Conservation (phyloP, 2,113 vertebrate species). For the Chloropsis cyanopogon region DNA sequence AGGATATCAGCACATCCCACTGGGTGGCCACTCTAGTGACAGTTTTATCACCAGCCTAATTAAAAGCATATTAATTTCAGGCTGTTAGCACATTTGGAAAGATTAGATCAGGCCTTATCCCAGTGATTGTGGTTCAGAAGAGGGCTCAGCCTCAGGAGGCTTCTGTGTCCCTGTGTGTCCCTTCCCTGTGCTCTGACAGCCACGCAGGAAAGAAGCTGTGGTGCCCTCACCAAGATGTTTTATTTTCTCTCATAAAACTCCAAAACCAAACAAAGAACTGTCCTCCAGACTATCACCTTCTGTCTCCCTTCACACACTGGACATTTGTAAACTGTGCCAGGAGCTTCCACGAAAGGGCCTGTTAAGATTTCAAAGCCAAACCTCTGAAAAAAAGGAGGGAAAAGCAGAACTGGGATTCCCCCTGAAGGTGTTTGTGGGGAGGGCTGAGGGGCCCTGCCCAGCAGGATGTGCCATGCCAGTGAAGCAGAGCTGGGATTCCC, state of each 20-base stretch:
- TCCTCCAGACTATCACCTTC: not conserved
- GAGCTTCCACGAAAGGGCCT: not conserved
- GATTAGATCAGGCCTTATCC: constrained; percentile 14
- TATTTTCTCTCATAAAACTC: not conserved
- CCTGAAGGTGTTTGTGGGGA: not conserved
- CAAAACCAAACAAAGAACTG: not conserved
- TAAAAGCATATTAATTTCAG: constrained; percentile 10
- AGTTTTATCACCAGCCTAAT: constrained; percentile 5
- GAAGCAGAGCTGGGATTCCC: not conserved
- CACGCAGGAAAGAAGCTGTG: not conserved
- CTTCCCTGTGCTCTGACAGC: not conserved
- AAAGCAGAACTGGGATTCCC: not conserved
- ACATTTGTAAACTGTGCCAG: accelerated
- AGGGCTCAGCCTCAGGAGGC: not conserved
- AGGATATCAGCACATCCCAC: not conserved
- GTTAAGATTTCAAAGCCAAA: not conserved
- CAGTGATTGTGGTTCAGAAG: not conserved
- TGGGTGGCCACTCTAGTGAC: not conserved
- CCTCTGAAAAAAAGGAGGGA: not conserved
- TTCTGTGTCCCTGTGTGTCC: not conserved
- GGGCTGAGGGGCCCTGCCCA: not conserved
- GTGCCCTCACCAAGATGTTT: not conserved
- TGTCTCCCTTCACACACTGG: not conserved
- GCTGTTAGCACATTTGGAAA: not conserved
- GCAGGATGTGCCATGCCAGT: not conserved